Base-by-base conservation (phyloP, 2,797 vertebrate species). In the Salarias fasciatus region DNA sequence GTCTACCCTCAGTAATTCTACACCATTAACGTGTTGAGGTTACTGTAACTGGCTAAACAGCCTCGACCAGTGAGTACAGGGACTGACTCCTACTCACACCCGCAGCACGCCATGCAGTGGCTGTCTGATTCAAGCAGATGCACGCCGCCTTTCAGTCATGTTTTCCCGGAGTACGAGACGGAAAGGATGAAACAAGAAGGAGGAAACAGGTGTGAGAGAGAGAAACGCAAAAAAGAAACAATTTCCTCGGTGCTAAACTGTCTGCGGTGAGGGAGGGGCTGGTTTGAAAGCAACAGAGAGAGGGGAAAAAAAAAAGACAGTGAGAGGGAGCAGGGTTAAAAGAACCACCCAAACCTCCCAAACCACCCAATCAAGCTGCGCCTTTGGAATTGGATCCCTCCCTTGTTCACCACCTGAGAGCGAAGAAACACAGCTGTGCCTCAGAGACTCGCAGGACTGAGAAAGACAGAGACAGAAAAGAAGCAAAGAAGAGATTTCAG, bases 41-140 rank as follows among this genome's bases (percentile, higher is more conserved):
- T 92, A 87, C 88, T 89, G 80, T 90, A 90, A 93, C 94, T 92
- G 91, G 93, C 93, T 93, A 86, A 95, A 94, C 95, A 95, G 96
- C 95, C 93, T 94, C 79, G 77, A 82, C 90, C 82, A 93, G 94
- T 91, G 90, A 92, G 91, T 76, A 72, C 77, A 12, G 76, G 44
- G 76, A 67, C 62, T 33, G 7, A 62, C 57, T 50, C 66, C 63
- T 58, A 60, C 62, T 81, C 77, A 84, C 85, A 79, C 80, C 80
- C 82, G 80, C 88, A 35, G 9, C 33, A 77, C 72, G 71, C 63
- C 71, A 67, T 80, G 69, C 69, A 82, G 63, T 66, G 45, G 55
- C 50, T 63, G 63, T 58, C 50, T 83, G 68, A 63, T 65, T 73
- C 58, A 43, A 63, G 63, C 62, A 65, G 33, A 66, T 40, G 54